Conservation (phyloP, 1,140 invertebrate genomes). For the Tetragonula clypearis region DNA sequence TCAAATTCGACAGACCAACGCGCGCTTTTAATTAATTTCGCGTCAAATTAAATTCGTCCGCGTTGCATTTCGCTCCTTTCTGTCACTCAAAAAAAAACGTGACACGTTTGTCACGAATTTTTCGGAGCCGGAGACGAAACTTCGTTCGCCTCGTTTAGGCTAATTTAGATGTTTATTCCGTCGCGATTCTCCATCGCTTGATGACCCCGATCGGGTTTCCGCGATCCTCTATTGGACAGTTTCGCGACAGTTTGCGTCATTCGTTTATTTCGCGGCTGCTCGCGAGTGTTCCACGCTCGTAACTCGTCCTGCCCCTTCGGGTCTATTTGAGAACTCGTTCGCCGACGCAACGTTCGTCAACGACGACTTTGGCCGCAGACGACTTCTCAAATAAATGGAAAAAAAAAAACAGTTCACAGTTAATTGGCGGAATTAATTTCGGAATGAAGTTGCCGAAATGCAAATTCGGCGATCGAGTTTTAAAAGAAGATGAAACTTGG, state of each 20-base stretch:
- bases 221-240: neutral
- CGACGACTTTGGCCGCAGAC: neutral
- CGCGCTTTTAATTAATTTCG: neutral
- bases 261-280: conserved; percentile 17
- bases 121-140: neutral
- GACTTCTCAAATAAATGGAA: neutral
- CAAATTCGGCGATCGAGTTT: no score
- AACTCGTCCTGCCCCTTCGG: neutral
- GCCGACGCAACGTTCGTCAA: neutral
- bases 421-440: no score
- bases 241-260: conserved; percentile 23
- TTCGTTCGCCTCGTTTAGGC: conserved; percentile 14
- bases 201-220: conserved; percentile 26
- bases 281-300: neutral
- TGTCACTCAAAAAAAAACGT: no score
- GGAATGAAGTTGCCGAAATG: no score
- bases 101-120: neutral
- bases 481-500: no score
- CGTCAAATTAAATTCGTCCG: neutral
- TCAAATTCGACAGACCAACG: no score
- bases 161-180: conserved; percentile 19
- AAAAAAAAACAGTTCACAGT: no score
- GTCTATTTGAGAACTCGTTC: neutral
- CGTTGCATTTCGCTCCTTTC: neutral
- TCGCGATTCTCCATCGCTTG: neutral